phyloP scores from a whole-genome alignment of 2,113 vertebrate species.

The Passer domesticus region DNA sequence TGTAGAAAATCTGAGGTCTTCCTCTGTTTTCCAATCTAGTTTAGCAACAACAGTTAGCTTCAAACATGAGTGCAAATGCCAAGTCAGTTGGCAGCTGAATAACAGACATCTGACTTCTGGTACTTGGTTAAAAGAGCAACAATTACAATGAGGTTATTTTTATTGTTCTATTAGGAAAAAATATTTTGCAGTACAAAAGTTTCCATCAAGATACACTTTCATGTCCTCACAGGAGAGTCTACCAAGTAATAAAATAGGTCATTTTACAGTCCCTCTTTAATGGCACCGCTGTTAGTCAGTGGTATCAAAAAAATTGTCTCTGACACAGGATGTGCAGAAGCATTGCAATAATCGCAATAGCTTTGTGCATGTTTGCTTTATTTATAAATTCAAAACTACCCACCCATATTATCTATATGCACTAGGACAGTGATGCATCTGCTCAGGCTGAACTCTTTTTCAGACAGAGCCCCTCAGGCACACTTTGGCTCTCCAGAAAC shows the following conservation, averaged over 20 bases:
- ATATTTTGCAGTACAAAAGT: not conserved
- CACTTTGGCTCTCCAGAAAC: not conserved
- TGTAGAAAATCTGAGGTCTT: not conserved
- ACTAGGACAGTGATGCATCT: not conserved
- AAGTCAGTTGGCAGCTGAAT: not conserved
- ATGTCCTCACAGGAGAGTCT: not conserved
- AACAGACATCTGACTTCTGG: not conserved
- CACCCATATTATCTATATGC: not conserved
- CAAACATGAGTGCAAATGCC: not conserved
- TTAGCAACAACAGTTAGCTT: not conserved
- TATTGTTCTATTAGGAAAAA: not conserved
- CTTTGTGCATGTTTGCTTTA: not conserved
- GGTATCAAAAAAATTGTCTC: not conserved
- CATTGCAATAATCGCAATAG: not conserved
- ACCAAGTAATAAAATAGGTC: not conserved
- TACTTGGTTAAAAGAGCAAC: not conserved
- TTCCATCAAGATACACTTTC: not conserved
- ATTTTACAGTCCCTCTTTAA: not conserved
- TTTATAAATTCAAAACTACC: not conserved
- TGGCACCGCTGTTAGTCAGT: not conserved
- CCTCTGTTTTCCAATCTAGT: not conserved
- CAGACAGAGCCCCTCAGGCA: not conserved
- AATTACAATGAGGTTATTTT: not conserved
- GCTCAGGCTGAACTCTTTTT: not conserved
- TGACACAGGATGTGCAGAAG: not conserved